These are phyloP conservation scores for Ictalurus punctatus DNA, from an alignment of 2,113 vertebrate species.

Conservation along the genomic window DNA sequence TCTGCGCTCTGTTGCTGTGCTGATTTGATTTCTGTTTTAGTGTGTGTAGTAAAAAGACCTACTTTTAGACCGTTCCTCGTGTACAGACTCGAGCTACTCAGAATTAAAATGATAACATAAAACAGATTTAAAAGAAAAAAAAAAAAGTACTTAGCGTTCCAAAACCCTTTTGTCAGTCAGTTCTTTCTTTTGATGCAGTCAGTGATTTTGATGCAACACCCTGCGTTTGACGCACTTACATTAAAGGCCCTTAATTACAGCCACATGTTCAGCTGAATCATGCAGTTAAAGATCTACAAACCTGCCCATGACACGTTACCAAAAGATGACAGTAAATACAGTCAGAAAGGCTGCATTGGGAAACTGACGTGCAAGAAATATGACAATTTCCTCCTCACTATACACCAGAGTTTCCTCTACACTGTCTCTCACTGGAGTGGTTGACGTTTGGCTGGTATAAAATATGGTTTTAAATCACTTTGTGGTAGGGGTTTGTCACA, in stretches of 20 bases:
- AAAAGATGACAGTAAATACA: background rate
- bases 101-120: background rate
- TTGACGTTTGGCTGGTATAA: background rate
- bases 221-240: constrained; percentile 44
- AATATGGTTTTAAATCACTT: background rate
- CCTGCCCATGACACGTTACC: background rate
- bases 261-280: constrained; percentile 59
- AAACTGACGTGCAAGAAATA: background rate
- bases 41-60: background rate
- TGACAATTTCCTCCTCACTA: background rate
- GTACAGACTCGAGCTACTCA: background rate
- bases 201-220: constrained; percentile 14
- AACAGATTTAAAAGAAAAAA: too few relatives aligned
- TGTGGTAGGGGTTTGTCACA: background rate
- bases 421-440: background rate
- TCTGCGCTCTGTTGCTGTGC: background rate
- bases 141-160: background rate
- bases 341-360: background rate
- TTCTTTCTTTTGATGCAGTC: background rate
- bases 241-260: constrained; percentile 63
- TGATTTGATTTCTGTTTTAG: background rate
- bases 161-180: background rate
- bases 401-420: background rate
- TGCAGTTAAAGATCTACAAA: background rate
- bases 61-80: background rate